Evolutionary conservation across 2,113 vertebrate genomes (phyloP).

Genomic region (Crotalus horridus): DNA sequence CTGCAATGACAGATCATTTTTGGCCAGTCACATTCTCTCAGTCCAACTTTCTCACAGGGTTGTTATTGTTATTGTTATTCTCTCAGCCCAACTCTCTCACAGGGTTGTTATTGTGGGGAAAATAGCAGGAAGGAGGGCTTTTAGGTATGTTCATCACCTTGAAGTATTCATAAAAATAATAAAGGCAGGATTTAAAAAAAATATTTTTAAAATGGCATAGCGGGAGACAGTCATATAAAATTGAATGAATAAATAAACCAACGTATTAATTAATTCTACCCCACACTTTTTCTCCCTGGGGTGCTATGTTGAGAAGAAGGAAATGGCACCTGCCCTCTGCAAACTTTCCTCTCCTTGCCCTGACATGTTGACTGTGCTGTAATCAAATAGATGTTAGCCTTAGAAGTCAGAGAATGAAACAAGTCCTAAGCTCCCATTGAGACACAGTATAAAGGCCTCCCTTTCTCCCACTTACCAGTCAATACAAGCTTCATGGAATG

Average conservation of each 20-base stretch:
- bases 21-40: background rate
- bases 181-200: background rate
- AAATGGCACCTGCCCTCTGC: slow-evolving; percentile 18
- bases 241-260: background rate
- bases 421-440: slow-evolving; percentile 23
- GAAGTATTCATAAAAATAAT: background rate
- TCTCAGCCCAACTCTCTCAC: background rate
- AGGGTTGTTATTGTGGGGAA: background rate
- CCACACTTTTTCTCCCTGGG: background rate
- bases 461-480: background rate
- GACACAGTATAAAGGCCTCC: background rate
- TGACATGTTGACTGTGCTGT: slow-evolving; percentile 7
- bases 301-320: background rate
- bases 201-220: background rate
- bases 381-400: slow-evolving; percentile 12
- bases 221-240: background rate
- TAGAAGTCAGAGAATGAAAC: slow-evolving; percentile 23
- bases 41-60: background rate
- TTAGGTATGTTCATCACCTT: background rate
- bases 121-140: background rate
- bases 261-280: background rate
- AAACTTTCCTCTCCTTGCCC: slow-evolving; percentile 8
- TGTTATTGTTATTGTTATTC: background rate
- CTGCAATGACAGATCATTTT: background rate
- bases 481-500: slow-evolving; percentile 31